Percentiles rank a stretch among this genome's conserved stretches.
These are phyloP conservation scores for Mesorhabditis sp. DNA, from an alignment of 2,888 invertebrate species.

Conservation along the genomic window DNA sequence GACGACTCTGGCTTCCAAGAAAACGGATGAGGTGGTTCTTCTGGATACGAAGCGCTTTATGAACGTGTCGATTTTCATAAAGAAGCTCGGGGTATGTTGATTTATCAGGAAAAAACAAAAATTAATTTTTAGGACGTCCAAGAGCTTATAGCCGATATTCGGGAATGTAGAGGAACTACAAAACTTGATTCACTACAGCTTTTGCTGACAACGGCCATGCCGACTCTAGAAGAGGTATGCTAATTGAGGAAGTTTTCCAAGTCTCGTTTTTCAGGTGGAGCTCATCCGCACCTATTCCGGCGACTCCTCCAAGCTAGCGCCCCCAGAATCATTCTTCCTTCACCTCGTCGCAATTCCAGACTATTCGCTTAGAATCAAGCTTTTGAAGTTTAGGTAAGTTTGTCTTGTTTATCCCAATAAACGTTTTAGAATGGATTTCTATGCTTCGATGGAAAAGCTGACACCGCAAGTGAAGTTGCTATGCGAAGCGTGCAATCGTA, in stretches of 20 bases:
- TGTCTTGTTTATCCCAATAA: not conserved
- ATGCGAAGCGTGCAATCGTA: not conserved
- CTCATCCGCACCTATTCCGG: not conserved
- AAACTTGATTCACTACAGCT: not conserved
- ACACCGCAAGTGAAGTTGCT: not conserved
- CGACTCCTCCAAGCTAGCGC: not conserved
- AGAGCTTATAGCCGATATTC: not conserved
- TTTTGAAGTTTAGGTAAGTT: not conserved
- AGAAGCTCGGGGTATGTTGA: not conserved
- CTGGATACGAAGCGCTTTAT: slow-evolving; percentile 4
- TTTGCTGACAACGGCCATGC: not conserved
- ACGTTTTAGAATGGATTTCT: not conserved
- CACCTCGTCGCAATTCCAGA: not conserved
- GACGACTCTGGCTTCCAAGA: not conserved
- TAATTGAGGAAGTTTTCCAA: not conserved
- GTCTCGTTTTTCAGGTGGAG: not conserved
- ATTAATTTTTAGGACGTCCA: not conserved
- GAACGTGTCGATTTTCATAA: not conserved
- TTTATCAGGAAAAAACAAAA: not conserved
- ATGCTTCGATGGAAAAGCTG: not conserved
- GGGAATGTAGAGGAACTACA: not conserved
- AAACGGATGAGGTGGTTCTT: slow-evolving; percentile 4
- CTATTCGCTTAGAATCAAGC: not conserved
- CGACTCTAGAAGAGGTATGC: not conserved
- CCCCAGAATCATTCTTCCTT: not conserved